phyloP scores from a whole-genome alignment of 1,140 invertebrate genomes.

The Heliconius melpomene region DNA sequence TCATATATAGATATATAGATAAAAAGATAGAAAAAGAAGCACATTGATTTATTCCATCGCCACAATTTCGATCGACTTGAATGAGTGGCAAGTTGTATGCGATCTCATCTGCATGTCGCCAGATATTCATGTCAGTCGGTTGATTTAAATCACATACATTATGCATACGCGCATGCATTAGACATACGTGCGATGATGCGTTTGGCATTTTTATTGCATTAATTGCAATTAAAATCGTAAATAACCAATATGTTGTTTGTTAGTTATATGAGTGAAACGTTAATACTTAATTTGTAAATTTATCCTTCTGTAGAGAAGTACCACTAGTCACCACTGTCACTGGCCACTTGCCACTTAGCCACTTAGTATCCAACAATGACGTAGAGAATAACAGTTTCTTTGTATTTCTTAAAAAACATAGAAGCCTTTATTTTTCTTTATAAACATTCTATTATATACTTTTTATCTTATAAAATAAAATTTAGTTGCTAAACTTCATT shows the following conservation, averaged over 20 bases:
- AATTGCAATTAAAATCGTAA: slow-evolving; percentile 41
- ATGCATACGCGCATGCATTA: slow-evolving; percentile 40
- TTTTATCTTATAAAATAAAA: too few relatives aligned
- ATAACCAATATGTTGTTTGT: slow-evolving; percentile 20
- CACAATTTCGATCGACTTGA: background rate
- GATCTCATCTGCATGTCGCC: slow-evolving; percentile 19
- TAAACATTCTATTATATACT: too few relatives aligned
- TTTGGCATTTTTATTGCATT: slow-evolving; percentile 39
- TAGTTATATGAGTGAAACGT: slow-evolving; percentile 14
- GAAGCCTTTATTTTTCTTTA: too few relatives aligned
- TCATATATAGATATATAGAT: too few relatives aligned
- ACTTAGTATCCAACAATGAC: too few relatives aligned
- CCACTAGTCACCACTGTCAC: too few relatives aligned
- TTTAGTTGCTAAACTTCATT: too few relatives aligned
- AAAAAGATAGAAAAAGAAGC: background rate
- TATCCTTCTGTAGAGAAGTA: too few relatives aligned
- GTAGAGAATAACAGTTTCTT: too few relatives aligned
- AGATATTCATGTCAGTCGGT: slow-evolving; percentile 41
- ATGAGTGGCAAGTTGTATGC: slow-evolving; percentile 22
- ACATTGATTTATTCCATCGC: background rate
- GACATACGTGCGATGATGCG: slow-evolving; percentile 37
- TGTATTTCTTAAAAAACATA: too few relatives aligned
- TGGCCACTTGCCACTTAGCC: too few relatives aligned
- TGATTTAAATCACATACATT: slow-evolving; percentile 41
- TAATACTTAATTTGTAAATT: background rate